A percentile compares a stretch with the other conserved stretches of the same genome.
phyloP scores from a whole-genome alignment of 2,888 invertebrate genomes.

The Drosophila greeni region DNA sequence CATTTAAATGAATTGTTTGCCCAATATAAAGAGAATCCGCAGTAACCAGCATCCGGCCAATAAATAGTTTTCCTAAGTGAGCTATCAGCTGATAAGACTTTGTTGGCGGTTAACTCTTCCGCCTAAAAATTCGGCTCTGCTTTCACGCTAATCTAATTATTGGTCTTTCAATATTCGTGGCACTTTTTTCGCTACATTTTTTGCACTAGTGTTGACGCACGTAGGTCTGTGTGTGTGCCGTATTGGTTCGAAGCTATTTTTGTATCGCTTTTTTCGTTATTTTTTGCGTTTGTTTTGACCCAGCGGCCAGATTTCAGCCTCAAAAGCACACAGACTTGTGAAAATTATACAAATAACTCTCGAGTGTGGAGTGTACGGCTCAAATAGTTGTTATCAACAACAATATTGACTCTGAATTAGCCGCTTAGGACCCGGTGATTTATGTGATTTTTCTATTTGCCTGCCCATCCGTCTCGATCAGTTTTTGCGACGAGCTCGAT shows the following conservation, averaged over 20 bases:
- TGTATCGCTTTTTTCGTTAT: constrained; percentile 25
- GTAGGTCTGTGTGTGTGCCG: neutral
- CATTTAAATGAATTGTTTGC: constrained; percentile 22
- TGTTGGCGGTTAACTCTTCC: constrained; percentile 2
- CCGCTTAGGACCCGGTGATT: constrained; percentile 8
- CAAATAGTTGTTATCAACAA: constrained; percentile 8
- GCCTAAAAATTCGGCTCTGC: constrained; percentile 2
- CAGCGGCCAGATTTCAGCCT: constrained; percentile 8
- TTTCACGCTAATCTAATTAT: constrained; percentile 37
- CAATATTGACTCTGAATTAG: constrained; percentile 24
- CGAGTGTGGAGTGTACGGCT: neutral
- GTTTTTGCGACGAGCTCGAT: neutral
- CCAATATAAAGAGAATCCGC: constrained; percentile 1
- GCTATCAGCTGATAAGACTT: constrained; percentile 1
- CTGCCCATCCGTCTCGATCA: constrained; percentile 27
- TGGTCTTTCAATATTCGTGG: constrained; percentile 32
- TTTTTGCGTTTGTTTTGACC: constrained; percentile 23
- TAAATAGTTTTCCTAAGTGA: constrained; percentile 5
- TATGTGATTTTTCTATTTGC: constrained; percentile 16
- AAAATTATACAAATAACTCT: constrained; percentile 10
- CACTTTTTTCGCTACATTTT: constrained; percentile 27
- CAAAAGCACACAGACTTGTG: neutral
- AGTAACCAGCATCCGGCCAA: neutral
- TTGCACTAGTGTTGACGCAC: constrained; percentile 7
- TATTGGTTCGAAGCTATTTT: constrained; percentile 32